phyloP scores from a whole-genome alignment of 35 echinoderm and acorn worm genomes.

The Apostichopus japonicus region DNA sequence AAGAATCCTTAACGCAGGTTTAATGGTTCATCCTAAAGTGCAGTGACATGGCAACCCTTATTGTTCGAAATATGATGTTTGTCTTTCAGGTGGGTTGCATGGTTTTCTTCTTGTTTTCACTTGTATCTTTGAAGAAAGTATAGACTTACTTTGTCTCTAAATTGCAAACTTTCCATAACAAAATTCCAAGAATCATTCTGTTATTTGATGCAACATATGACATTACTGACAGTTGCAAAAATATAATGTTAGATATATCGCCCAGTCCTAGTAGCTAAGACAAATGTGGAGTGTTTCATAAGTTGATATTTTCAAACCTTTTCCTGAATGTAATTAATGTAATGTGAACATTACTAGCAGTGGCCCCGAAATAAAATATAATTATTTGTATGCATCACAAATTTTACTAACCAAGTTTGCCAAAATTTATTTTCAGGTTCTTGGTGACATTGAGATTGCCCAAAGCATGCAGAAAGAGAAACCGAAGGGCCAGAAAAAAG shows the following conservation, averaged over 20 bases:
- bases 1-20: not conserved
- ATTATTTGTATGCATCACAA: too few species aligned
- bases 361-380: too few species aligned
- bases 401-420: not conserved
- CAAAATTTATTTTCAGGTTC: constrained; percentile 58
- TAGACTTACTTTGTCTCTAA: too few species aligned
- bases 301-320: too few species aligned
- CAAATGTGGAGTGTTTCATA: too few species aligned
- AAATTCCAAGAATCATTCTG: not conserved
- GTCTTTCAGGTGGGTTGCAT: not conserved
- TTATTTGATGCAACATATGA: too few species aligned
- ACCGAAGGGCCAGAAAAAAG: constrained; percentile 36
- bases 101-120: not conserved
- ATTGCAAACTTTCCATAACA: not conserved
- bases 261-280: too few species aligned
- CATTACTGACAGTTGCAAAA: too few species aligned
- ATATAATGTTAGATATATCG: too few species aligned
- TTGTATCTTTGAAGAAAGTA: not conserved
- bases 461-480: constrained; percentile 85
- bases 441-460: constrained; percentile 87
- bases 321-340: not conserved
- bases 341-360: not conserved
- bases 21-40: not conserved
- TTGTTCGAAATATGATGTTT: too few species aligned
- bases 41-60: not conserved